These are phyloP conservation scores for Otocyon megalotis DNA, from an alignment of 2,113 vertebrate genomes.

Conservation along the genomic window DNA sequence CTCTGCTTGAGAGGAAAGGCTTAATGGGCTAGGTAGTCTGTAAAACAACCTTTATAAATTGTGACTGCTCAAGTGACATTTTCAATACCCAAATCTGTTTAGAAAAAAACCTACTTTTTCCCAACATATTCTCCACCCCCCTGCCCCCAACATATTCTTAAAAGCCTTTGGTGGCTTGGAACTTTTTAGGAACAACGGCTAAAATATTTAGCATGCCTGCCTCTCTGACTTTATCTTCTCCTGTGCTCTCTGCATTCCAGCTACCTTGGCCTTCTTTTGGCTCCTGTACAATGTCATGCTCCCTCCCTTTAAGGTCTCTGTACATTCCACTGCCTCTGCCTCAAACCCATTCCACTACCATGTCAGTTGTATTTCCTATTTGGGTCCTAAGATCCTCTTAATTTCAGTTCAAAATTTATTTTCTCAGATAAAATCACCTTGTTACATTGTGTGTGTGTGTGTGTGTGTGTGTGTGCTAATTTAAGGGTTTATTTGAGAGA, in stretches of 20 bases:
- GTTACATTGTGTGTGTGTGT: too few relatives aligned
- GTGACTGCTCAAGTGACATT: not conserved
- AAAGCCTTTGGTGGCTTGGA: not conserved
- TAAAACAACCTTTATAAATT: not conserved
- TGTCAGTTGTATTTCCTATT: not conserved
- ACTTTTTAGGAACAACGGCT: not conserved
- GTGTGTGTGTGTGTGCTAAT: too few relatives aligned
- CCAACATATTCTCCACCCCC: not conserved
- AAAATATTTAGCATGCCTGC: not conserved
- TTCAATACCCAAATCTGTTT: not conserved
- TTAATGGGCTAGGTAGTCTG: not conserved
- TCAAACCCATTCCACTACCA: not conserved
- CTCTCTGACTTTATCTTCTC: not conserved
- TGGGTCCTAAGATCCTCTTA: not conserved
- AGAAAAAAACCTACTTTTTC: not conserved
- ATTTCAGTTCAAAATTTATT: not conserved
- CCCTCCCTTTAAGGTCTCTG: not conserved
- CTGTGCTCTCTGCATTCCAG: not conserved
- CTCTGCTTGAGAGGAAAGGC: not conserved
- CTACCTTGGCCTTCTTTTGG: not conserved
- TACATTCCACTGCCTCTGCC: not conserved
- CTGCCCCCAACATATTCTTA: not conserved
- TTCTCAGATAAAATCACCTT: not conserved
- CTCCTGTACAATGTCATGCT: not conserved
- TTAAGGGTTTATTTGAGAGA: too few relatives aligned